Evolutionary conservation across 2,113 vertebrate genomes (phyloP), one percentile per base, ranked within the genome.

Genomic region (Ceyx margarethae): DNA sequence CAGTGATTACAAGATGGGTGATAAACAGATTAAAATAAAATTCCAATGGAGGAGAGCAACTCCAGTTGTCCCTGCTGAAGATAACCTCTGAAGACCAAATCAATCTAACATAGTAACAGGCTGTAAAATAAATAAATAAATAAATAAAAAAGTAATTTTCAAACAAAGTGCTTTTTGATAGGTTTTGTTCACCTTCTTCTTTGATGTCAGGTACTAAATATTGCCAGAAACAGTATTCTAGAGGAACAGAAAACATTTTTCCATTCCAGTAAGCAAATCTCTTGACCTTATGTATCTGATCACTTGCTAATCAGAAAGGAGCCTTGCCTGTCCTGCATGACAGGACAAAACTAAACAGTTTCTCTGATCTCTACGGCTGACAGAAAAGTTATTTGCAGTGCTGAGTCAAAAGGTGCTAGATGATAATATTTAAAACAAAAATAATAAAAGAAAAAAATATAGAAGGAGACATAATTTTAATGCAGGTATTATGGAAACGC

Each of bases 1-100:
- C 50, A 93, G 66, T 73, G 43, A 73, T 67, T 93, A 76, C 31
- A 84, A 93, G 43, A 93, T 56, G n/a, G 22, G 23, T 43, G 87
- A 82, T 67, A 91, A 82, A 67, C 17, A 58, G 46, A 82, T 94
- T 77, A 89, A 90, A 91, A 93, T 82, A 35, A 87, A 76, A 57
- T 15, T 69, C 66, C 33, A 29, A 1, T 15, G 57, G n/a, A 84
- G 5, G 8, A 86, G 4, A 94, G 17, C 11, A 81, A 22, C 11
- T 62, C 23, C 26, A 33, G 14, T 64, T 79, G 11, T 13, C 51
- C 23, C n/a, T 67, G 19, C 23, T 79, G 68, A 79, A 56, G 35
- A 68, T 13, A 66, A 50, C 25, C 17, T 82, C 87, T 77, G 84
- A 79, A 69, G 67, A 82, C 42, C 21, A 87, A 81, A 68, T 19